phyloP scores from a whole-genome alignment of 2,113 vertebrate genomes.

The Pseudopodoces humilis region DNA sequence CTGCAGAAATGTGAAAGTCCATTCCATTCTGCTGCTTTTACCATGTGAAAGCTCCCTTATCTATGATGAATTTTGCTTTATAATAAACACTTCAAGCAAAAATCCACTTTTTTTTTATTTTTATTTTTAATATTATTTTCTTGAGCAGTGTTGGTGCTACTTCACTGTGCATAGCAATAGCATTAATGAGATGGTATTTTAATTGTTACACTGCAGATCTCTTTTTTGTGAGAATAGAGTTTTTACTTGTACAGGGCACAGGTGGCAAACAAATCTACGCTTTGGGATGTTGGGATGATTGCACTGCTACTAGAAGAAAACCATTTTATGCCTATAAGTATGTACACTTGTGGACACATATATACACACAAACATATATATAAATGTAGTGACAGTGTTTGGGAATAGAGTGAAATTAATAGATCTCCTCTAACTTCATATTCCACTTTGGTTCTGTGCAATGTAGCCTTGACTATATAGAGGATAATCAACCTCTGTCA shows the following conservation, averaged over 20 bases:
- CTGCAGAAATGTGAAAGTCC: not conserved
- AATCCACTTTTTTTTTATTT: not conserved
- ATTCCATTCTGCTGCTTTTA: not conserved
- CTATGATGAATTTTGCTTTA: not conserved
- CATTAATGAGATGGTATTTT: not conserved
- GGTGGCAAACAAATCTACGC: not conserved
- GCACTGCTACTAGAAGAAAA: not conserved
- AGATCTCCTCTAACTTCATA: not conserved
- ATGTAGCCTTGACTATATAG: not conserved
- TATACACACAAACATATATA: not conserved
- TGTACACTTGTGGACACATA: fast-evolving
- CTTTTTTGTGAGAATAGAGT: not conserved
- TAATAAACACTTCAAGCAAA: not conserved
- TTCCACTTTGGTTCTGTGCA: not conserved
- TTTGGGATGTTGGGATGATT: not conserved
- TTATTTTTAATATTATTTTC: not conserved
- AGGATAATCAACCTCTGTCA: not conserved
- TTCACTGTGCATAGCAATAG: not conserved
- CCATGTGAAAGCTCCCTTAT: not conserved
- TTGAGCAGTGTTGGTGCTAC: not conserved
- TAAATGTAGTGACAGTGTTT: not conserved
- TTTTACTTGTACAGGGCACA: not conserved
- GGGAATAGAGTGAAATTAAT: not conserved
- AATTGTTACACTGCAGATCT: not conserved
- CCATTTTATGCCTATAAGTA: not conserved